Conservation (phyloP, 2,797 vertebrate species). For the Microchirus variegatus region DNA sequence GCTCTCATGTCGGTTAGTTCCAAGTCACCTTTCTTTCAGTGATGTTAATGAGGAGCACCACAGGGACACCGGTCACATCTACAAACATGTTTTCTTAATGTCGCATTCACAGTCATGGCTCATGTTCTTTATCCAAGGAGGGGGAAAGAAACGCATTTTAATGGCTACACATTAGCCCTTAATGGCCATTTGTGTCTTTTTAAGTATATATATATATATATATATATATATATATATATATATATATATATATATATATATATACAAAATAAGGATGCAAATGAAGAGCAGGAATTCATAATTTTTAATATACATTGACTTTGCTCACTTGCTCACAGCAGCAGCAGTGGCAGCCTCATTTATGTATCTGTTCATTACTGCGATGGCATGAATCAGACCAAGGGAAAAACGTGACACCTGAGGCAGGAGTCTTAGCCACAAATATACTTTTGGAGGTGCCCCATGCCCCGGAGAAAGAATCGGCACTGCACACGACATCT, state of each 20-base stretch:
- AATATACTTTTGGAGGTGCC: constrained; percentile 11
- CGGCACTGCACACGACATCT: constrained; percentile 34
- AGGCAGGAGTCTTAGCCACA: constrained; percentile 47
- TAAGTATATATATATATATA: background rate
- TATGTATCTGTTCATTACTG: constrained; percentile 22
- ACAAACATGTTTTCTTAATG: constrained; percentile 23
- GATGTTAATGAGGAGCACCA: constrained; percentile 45
- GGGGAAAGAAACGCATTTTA: constrained; percentile 22
- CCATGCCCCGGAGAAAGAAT: constrained; percentile 35
- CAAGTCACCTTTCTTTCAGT: constrained; percentile 17
- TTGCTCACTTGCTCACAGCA: constrained; percentile 5
- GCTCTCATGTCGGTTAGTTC: constrained; percentile 40
- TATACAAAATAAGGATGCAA: background rate
- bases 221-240: background rate
- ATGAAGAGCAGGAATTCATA: constrained; percentile 10
- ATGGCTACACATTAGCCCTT: constrained; percentile 9
- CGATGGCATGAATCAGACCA: constrained; percentile 36
- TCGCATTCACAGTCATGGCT: background rate
- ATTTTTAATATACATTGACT: constrained; percentile 16
- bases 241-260: background rate
- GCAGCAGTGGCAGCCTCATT: constrained; percentile 25
- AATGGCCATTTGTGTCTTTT: constrained; percentile 15
- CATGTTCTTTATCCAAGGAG: constrained; percentile 17
- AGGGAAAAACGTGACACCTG: constrained; percentile 39
- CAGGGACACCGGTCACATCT: constrained; percentile 16